A percentile compares a stretch with the other conserved stretches of the same genome.
phyloP scores from a whole-genome alignment of 1,140 invertebrate species.

The Plutomurus gul region DNA sequence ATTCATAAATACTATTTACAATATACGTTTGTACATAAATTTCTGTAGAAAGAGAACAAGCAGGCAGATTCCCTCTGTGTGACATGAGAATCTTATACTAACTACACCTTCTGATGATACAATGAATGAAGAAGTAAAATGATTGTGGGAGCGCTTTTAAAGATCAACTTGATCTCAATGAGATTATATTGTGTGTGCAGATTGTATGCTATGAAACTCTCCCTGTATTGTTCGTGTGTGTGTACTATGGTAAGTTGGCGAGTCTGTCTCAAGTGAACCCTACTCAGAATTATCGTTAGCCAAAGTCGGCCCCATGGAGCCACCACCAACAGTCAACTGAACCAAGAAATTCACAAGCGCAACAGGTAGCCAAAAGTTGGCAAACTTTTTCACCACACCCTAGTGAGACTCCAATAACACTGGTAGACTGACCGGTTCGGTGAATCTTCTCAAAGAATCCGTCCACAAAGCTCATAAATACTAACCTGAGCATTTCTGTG shows the following conservation, averaged over 20 bases:
- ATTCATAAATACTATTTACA: no score
- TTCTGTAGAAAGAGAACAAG: no score
- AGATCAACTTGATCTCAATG: neutral
- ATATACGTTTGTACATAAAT: no score
- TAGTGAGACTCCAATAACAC: constrained; percentile 13
- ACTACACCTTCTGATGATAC: no score
- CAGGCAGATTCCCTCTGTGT: no score
- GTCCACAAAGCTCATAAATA: neutral
- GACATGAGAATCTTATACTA: no score
- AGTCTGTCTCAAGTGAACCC: neutral
- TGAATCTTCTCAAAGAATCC: constrained; percentile 13
- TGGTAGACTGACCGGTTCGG: constrained; percentile 19
- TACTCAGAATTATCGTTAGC: no score
- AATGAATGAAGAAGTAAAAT: neutral
- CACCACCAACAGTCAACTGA: constrained; percentile 7
- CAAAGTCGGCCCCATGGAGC: neutral
- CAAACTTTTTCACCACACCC: constrained; percentile 26
- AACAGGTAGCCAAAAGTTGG: constrained; percentile 26
- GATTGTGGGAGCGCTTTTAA: neutral
- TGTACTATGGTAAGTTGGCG: no score
- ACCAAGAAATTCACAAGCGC: constrained; percentile 10
- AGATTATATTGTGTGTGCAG: neutral
- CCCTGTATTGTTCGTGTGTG: neutral
- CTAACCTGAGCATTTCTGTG: neutral
- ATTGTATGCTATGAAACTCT: no score